Percentiles rank a stretch among this genome's conserved stretches.
These are phyloP conservation scores for Sebastes glaucus DNA, from an alignment of 2,797 vertebrate genomes.

Conservation along the genomic window DNA sequence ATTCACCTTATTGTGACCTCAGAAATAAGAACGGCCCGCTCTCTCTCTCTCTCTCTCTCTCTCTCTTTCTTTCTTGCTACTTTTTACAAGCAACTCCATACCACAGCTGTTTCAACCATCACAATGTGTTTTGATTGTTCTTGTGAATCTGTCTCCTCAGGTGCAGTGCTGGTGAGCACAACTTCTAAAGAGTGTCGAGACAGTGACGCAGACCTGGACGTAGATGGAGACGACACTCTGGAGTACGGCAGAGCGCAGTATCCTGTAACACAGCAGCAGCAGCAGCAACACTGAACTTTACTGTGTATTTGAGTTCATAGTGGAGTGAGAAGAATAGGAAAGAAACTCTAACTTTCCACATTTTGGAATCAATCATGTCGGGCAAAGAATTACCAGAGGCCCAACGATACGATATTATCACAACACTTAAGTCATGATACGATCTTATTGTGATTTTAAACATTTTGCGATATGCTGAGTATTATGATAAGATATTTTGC, in stretches of 20 bases:
- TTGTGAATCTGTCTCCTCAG: constrained; percentile 70
- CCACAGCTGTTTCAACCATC: neutral
- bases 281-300: neutral
- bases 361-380: neutral
- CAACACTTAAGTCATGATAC: too few relatives aligned
- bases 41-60: neutral
- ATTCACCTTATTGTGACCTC: neutral
- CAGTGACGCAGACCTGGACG: constrained; percentile 95
- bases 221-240: constrained; percentile 97
- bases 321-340: too few relatives aligned
- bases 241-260: constrained; percentile 98
- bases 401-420: too few relatives aligned
- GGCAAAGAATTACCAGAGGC: too few relatives aligned
- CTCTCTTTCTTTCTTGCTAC: neutral
- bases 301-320: neutral
- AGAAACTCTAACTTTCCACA: neutral
- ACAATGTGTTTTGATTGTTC: neutral
- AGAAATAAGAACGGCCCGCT: neutral
- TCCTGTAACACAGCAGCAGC: constrained; percentile 76
- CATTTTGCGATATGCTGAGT: too few relatives aligned
- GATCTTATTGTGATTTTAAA: too few relatives aligned
- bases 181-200: constrained; percentile 92
- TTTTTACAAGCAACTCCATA: neutral
- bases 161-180: constrained; percentile 89
- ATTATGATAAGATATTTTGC: too few relatives aligned